These are phyloP conservation scores for Strigamia transsilvanica DNA, from an alignment of 2,888 invertebrate species.

Conservation along the genomic window DNA sequence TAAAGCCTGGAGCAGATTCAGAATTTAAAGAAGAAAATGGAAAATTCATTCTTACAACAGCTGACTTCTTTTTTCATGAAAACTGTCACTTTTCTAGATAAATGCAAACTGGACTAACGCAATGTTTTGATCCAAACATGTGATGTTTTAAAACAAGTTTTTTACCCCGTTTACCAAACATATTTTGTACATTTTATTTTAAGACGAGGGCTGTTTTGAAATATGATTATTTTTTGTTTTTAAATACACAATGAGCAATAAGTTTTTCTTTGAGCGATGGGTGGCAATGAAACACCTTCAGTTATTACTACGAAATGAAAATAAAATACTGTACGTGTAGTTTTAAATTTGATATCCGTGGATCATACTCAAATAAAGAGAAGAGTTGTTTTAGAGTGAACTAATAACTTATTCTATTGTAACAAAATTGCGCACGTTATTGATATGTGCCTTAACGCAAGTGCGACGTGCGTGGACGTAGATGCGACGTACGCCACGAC, in stretches of 20 bases:
- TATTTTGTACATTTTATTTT: too few species aligned
- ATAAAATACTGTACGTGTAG: not conserved
- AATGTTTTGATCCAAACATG: not conserved
- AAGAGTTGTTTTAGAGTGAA: too few species aligned
- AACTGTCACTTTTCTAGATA: not conserved
- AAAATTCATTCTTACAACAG: constrained; percentile 16
- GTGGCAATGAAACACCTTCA: not conserved
- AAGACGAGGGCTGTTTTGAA: not conserved
- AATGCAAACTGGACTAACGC: not conserved
- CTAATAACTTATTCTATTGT: too few species aligned
- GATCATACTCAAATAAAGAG: too few species aligned
- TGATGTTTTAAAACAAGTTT: not conserved
- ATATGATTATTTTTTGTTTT: not conserved
- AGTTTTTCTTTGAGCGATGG: not conserved
- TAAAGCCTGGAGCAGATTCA: constrained; percentile 20
- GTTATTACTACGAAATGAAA: constrained; percentile 1
- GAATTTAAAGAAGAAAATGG: constrained; percentile 12
- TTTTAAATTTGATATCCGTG: too few species aligned
- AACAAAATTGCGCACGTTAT: too few species aligned
- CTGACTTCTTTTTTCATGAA: not conserved
- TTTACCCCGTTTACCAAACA: too few species aligned
- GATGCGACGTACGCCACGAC: too few species aligned
- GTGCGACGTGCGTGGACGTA: too few species aligned
- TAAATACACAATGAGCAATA: not conserved
- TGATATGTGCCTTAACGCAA: too few species aligned